Evolutionary conservation across 2,113 vertebrate genomes (phyloP).

Genomic region (Formicarius rufipectus): DNA sequence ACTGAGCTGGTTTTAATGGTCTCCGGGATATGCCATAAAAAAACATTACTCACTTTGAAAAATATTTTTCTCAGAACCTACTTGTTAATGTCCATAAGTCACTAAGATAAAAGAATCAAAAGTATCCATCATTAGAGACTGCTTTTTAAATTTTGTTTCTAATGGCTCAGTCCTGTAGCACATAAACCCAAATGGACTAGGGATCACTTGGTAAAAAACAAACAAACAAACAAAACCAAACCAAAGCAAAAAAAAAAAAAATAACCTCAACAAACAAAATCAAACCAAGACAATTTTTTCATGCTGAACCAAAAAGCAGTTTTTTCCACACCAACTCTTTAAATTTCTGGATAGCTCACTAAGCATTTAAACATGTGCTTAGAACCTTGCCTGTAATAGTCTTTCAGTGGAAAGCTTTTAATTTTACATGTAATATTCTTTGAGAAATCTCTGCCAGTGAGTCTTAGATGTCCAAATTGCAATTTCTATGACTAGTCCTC

Average conservation of each 20-base stretch:
- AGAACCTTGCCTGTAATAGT: neutral
- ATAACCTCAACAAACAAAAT: neutral
- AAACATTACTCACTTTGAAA: neutral
- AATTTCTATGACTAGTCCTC: neutral
- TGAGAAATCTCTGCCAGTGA: neutral
- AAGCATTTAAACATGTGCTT: neutral
- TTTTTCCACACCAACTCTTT: neutral
- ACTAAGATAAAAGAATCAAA: neutral
- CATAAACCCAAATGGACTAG: neutral
- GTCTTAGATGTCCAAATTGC: neutral
- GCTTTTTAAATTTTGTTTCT: neutral
- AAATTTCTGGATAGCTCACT: neutral
- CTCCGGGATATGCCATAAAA: neutral
- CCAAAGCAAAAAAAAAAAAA: neutral
- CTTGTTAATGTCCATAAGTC: neutral
- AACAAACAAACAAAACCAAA: no score
- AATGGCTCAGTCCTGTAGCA: neutral
- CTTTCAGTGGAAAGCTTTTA: neutral
- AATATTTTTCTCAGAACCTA: neutral
- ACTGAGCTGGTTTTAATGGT: neutral
- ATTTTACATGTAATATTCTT: neutral
- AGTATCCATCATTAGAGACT: neutral
- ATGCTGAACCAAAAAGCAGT: neutral
- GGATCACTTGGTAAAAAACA: no score
- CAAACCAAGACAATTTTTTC: neutral